Evolutionary conservation across 2,113 vertebrate genomes (phyloP).

Genomic region (Alaudala cheleensis): DNA sequence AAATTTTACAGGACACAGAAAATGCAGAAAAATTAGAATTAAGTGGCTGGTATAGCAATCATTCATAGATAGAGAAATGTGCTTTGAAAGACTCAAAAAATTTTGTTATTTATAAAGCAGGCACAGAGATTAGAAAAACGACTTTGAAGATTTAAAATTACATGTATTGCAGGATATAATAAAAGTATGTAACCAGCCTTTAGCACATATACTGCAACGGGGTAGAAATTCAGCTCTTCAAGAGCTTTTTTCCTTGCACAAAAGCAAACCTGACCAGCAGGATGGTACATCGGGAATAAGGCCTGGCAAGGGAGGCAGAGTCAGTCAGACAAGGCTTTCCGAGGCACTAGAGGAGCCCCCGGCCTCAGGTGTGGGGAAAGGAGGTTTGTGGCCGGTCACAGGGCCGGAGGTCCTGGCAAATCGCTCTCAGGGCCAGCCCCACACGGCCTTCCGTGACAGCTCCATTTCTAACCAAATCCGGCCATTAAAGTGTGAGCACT

Average conservation of each 20-base stretch:
- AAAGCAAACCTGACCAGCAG: neutral
- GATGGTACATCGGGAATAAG: accelerated
- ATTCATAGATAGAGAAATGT: neutral
- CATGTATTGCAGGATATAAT: accelerated
- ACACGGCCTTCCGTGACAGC: accelerated
- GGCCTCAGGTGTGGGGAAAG: accelerated
- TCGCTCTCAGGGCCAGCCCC: neutral
- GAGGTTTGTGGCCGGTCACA: neutral
- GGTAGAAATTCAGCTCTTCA: accelerated
- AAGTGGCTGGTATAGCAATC: neutral
- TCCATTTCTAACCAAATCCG: accelerated
- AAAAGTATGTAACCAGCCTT: accelerated
- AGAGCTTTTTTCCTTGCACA: neutral
- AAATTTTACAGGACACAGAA: neutral
- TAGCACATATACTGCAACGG: accelerated
- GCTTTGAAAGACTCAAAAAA: neutral
- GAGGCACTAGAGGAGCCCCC: accelerated
- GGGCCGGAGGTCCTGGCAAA: accelerated
- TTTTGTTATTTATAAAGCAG: neutral
- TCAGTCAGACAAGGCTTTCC: accelerated
- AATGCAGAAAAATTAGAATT: neutral
- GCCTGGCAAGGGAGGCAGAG: too few species aligned
- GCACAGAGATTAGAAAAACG: accelerated
- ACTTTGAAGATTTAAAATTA: neutral
- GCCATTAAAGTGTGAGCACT: accelerated